Percentiles rank a stretch among this genome's conserved stretches.
These are phyloP conservation scores for Anisognathus igniventris DNA, from an alignment of 2,797 vertebrate species.

Conservation along the genomic window DNA sequence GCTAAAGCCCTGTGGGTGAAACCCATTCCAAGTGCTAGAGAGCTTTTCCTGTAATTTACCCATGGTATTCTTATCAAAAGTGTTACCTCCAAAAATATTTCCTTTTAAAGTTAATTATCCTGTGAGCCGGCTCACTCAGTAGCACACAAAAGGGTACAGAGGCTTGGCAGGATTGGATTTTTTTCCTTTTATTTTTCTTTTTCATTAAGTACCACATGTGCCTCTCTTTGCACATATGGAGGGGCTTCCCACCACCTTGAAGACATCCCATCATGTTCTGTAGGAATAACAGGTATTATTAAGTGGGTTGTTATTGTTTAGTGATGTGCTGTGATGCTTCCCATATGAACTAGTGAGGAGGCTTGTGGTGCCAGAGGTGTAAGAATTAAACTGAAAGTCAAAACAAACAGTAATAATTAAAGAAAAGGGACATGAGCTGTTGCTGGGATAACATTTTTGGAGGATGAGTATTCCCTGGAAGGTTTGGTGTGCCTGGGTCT, in stretches of 20 bases:
- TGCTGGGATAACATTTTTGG: neutral
- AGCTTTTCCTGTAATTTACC: slow-evolving; percentile 42
- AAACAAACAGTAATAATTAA: neutral
- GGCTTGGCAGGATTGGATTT: neutral
- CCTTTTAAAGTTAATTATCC: slow-evolving; percentile 36
- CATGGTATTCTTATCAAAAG: slow-evolving; percentile 16
- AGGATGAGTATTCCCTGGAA: neutral
- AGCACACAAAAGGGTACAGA: neutral
- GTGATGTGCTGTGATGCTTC: slow-evolving; percentile 1
- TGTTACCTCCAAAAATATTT: slow-evolving; percentile 31
- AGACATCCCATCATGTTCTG: slow-evolving; percentile 2
- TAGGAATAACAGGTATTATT: slow-evolving; percentile 14
- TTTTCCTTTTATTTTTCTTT: neutral
- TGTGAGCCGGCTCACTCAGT: neutral
- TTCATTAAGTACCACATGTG: slow-evolving; percentile 1
- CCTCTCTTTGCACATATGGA: neutral
- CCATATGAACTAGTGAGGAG: neutral
- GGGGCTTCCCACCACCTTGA: neutral
- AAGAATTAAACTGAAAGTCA: neutral
- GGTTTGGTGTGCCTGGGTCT: neutral
- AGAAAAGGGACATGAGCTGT: neutral
- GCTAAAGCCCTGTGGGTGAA: neutral
- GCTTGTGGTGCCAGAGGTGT: neutral
- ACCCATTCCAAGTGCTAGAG: neutral
- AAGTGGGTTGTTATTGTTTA: neutral